Conservation (phyloP, 92 coral and sea anemone species). For the Epizoanthus ramosus region DNA sequence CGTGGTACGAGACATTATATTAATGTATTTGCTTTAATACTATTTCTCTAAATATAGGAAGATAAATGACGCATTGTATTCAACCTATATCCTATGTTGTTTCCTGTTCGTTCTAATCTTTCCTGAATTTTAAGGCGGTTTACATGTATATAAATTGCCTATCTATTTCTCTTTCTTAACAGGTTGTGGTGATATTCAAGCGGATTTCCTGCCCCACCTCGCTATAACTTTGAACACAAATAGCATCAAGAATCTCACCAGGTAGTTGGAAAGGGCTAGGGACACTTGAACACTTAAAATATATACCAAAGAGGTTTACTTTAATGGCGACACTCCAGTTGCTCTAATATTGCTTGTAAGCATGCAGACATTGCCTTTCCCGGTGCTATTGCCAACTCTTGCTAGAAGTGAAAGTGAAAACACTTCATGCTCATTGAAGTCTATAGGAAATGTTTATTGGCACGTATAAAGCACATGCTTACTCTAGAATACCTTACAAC, state of each 20-base stretch:
- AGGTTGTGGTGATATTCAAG: slow-evolving; percentile 22
- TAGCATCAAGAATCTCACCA: slow-evolving; percentile 13
- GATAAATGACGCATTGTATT: slow-evolving; percentile 3
- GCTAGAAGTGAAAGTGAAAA: slow-evolving; percentile 4
- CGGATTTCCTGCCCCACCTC: slow-evolving; percentile 40
- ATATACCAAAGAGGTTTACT: not conserved
- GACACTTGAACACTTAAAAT: slow-evolving; percentile 9
- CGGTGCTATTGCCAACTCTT: not conserved
- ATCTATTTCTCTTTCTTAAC: slow-evolving; percentile 25
- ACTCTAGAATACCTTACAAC: slow-evolving; percentile 11
- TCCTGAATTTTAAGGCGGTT: slow-evolving; percentile 25
- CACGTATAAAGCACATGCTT: slow-evolving; percentile 26
- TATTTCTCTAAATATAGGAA: not conserved
- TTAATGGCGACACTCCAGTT: slow-evolving; percentile 1
- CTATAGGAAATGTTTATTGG: slow-evolving; percentile 14
- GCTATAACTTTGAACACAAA: not conserved
- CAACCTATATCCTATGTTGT: not conserved
- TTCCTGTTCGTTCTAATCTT: not conserved
- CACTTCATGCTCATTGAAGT: slow-evolving; percentile 1
- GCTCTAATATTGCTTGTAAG: not conserved
- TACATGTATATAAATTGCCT: slow-evolving; percentile 21
- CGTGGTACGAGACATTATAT: too few species aligned
- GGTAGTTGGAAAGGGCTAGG: not conserved
- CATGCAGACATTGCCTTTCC: not conserved
- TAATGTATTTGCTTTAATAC: not conserved